Evolutionary conservation across 1,140 invertebrate genomes (phyloP), one percentile per base, ranked within the genome.

Genomic region (Agrypnia vestita): DNA sequence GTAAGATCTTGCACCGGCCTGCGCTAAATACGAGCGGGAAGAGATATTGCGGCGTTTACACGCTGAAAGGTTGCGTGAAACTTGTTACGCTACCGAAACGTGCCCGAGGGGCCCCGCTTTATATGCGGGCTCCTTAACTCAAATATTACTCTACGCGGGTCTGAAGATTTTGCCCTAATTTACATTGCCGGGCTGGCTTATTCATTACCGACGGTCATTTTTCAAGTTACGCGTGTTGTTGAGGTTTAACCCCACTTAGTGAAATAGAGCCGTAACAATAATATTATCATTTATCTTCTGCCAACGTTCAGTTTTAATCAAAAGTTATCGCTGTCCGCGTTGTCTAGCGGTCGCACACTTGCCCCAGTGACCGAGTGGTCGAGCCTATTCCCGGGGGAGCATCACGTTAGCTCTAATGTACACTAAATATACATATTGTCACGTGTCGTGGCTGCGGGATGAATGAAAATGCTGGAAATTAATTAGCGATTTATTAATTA

Each of bases 41-140:
- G 64, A 69, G 64, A 71, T 71, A 71, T 51, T 21, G 46, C 47
- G 35, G 44, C 15, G 17, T 51, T 51, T 51, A 51, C 47, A 19
- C 67, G 43, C 35, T 67, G 62, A 71, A 71, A 71, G 67, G 67
- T 67, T 67, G 62, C 21, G 15, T 17, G 67, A 21, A 71, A 71
- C 67, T 71, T 71, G 44, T 71, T 69, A 49, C 64, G n/a, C 64
- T n/a, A 49, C 64, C 44, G 35, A 69, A 69, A 46, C 47, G 25
- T 64, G 9, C 46, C 43, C 64, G 12, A 64, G 62, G 11, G 62
- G 3, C 43, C 25, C 11, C 49, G 49, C n/a, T 9, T 71, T 49
- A 49, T 51, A 8, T 11, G 59, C 13, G 12, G 25, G 59, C 25
- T 51, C 11, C 49, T 51, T 12, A 35, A 43, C 25, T 12, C 7